A percentile compares a stretch with the other conserved stretches of the same genome.
Conservation (phyloP, 2,113 vertebrate genomes). For the Procavia capensis region DNA sequence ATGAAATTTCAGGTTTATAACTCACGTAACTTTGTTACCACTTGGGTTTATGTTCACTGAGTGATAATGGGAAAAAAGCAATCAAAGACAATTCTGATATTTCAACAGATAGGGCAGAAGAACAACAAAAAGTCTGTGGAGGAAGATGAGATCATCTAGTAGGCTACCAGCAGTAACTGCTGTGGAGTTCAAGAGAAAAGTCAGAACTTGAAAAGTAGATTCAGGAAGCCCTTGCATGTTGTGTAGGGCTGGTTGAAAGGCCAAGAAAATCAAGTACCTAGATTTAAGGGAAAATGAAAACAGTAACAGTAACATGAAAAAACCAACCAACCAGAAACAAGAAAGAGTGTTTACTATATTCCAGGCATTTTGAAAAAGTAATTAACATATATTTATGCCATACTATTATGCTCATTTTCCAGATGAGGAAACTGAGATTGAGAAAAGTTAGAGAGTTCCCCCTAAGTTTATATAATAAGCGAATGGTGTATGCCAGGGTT, state of each 20-base stretch:
- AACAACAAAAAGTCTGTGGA: background rate
- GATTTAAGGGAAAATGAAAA: background rate
- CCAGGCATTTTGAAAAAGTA: background rate
- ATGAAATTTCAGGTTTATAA: conserved; percentile 28
- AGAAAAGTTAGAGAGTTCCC: background rate
- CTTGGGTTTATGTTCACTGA: background rate
- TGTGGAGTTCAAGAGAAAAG: background rate
- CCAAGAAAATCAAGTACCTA: background rate
- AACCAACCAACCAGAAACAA: background rate
- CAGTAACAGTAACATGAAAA: background rate
- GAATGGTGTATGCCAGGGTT: background rate
- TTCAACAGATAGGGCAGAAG: conserved; percentile 28
- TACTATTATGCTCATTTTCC: background rate
- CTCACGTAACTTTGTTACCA: background rate
- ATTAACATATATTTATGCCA: background rate
- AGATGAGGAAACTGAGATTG: too few species aligned
- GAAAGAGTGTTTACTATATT: background rate
- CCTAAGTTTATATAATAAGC: background rate
- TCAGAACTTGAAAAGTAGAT: background rate
- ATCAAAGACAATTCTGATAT: conserved; percentile 19
- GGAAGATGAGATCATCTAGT: background rate
- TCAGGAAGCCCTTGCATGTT: background rate
- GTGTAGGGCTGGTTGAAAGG: background rate
- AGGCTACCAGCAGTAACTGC: background rate
- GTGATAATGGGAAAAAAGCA: background rate